Base-by-base conservation (phyloP, 2,888 invertebrate genomes). In the Dinocampus coccinellae region DNA sequence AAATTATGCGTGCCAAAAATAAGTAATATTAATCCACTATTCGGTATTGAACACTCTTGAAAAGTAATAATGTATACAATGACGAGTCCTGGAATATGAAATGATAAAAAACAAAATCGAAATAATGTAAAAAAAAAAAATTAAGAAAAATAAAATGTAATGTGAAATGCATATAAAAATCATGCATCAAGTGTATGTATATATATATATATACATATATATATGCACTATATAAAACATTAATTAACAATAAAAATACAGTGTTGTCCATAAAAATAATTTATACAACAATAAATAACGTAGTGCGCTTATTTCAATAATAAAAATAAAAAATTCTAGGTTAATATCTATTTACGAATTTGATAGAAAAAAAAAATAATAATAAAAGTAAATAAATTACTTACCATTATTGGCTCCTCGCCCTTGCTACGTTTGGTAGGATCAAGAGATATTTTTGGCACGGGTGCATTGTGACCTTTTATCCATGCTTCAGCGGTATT, bases 401-500 rank as follows among this genome's bases (percentile, higher is more conserved):
- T 90, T 89, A 92, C 92, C 81, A 90, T 89, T 66, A 92, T 90
- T 7, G 91, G 90, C 75, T 90, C 90, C 80, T 92, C 91, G 72
- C 91, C 85, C 75, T 86, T 86, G 70, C 89, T 90, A 73, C 93
- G 90, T 81, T 94, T 93, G 7, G 92, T 90, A 7, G 97, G 97
- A 88, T 96, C 94, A 76, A 97, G 89, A 57, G 94, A 95, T 81
- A 97, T 94, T 89, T 92, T 95, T 69, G 92, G 91, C 73, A 96
- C 92, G n/a, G 93, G 89, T 67, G 91, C 90, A 86, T 96, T 94
- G 64, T 90, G 90, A 42, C 95, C 94, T 76, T 91, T 91, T 71
- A 95, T 90, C 98, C 98, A 98, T 85, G 94, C 92, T 10, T 91
- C 90, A 9, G 95, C 94, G 72, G 92, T 92, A 81, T 97, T 89